Conservation (phyloP, 2,888 invertebrate genomes). For the Tromatobia lineatoria region DNA sequence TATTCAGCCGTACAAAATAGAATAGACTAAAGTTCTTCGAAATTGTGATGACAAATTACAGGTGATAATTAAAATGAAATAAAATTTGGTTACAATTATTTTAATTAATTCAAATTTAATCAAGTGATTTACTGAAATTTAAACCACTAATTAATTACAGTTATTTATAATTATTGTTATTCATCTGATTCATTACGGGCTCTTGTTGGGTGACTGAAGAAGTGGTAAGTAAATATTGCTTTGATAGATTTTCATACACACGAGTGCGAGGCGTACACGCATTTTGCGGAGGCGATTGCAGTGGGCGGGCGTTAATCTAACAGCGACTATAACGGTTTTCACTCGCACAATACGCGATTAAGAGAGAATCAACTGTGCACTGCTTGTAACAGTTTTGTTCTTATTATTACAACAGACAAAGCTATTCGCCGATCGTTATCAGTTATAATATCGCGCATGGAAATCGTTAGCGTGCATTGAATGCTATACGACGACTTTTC, state of each 20-base stretch:
- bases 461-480: conserved; percentile 16
- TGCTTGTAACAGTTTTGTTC: conserved; percentile 32
- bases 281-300: conserved; percentile 30
- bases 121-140: too few species aligned
- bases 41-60: too few species aligned
- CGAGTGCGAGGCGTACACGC: not conserved
- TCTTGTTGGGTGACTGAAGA: not conserved
- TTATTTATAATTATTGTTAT: too few species aligned
- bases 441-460: conserved; percentile 18
- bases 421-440: conserved; percentile 37
- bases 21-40: too few species aligned
- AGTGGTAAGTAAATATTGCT: conserved; percentile 16
- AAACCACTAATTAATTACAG: too few species aligned
- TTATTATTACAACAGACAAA: conserved; percentile 29
- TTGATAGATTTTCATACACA: not conserved
- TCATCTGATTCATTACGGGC: too few species aligned
- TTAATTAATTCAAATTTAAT: too few species aligned
- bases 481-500: not conserved
- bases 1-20: too few species aligned
- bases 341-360: conserved; percentile 1
- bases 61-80: too few species aligned
- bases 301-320: conserved; percentile 31
- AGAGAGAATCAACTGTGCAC: conserved; percentile 2
- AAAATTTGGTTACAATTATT: too few species aligned
- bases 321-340: conserved; percentile 26